Conservation (phyloP, 2,797 vertebrate genomes). For the Micromesistius poutassou region DNA sequence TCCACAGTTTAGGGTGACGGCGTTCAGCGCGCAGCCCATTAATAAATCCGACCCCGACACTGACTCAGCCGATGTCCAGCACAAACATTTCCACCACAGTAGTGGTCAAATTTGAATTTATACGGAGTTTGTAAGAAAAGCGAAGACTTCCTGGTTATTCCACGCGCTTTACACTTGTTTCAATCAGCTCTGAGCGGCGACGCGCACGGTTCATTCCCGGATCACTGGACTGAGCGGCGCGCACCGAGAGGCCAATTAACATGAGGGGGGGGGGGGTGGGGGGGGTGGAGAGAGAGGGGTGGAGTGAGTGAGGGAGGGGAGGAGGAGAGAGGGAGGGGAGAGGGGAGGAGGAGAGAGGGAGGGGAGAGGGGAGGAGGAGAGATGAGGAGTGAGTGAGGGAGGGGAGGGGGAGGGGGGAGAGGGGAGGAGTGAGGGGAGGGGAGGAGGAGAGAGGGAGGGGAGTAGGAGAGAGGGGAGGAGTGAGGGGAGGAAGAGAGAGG, state of each 20-base stretch:
- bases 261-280: background rate
- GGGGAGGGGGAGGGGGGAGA: no score
- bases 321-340: constrained; percentile 13
- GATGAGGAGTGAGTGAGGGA: no score
- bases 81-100: background rate
- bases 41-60: constrained; percentile 26
- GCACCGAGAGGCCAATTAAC: constrained; percentile 59
- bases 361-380: background rate
- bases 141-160: background rate
- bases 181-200: background rate
- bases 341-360: constrained; percentile 2
- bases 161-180: background rate
- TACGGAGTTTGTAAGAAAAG: background rate
- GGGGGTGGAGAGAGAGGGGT: constrained; percentile 1
- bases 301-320: constrained; percentile 1
- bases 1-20: constrained; percentile 31
- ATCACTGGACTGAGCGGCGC: background rate
- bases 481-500: background rate
- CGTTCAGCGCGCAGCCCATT: constrained; percentile 14
- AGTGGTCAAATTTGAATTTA: background rate
- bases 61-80: constrained; percentile 18
- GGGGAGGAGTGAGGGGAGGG: background rate
- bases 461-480: background rate
- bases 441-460: background rate
- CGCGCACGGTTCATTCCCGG: constrained; percentile 5